phyloP scores from a whole-genome alignment of 2,113 vertebrate species.

The Neodon shergylaensis region DNA sequence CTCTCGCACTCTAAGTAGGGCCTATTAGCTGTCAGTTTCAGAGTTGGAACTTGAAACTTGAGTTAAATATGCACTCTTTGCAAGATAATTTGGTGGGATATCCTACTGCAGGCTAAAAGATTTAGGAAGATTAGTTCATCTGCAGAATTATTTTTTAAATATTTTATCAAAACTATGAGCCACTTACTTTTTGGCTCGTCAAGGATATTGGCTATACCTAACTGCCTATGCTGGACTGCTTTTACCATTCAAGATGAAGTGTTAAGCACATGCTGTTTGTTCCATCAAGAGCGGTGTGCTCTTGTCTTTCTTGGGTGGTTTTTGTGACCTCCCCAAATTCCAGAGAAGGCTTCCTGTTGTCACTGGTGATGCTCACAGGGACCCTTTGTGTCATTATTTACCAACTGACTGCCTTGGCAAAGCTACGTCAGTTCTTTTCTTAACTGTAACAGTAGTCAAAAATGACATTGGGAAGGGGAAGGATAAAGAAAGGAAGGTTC shows the following conservation, averaged over 20 bases:
- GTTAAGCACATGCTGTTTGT: neutral
- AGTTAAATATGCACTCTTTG: constrained; percentile 16
- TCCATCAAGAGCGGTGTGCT: neutral
- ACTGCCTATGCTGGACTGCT: neutral
- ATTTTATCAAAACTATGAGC: neutral
- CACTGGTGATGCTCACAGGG: constrained; percentile 15
- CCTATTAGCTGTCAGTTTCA: neutral
- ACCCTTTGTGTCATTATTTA: constrained; percentile 61
- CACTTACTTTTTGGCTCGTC: neutral
- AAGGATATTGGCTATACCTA: neutral
- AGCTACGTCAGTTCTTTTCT: constrained; percentile 57
- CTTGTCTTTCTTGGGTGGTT: neutral
- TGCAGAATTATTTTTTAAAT: neutral
- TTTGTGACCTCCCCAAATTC: constrained; percentile 54
- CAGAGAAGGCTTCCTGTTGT: constrained; percentile 53
- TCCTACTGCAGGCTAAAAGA: neutral
- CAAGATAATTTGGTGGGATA: neutral
- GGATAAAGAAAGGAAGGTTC: constrained; percentile 29
- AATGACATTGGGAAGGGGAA: constrained; percentile 2
- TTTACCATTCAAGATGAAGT: neutral
- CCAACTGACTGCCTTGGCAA: constrained; percentile 56
- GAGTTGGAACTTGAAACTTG: constrained; percentile 41
- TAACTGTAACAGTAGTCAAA: constrained; percentile 52
- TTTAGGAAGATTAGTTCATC: neutral
- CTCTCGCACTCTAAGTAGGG: neutral